Percentiles rank a stretch among this genome's conserved stretches.
These are phyloP conservation scores for Prenolepis imparis DNA, from an alignment of 2,888 invertebrate genomes.

Conservation along the genomic window DNA sequence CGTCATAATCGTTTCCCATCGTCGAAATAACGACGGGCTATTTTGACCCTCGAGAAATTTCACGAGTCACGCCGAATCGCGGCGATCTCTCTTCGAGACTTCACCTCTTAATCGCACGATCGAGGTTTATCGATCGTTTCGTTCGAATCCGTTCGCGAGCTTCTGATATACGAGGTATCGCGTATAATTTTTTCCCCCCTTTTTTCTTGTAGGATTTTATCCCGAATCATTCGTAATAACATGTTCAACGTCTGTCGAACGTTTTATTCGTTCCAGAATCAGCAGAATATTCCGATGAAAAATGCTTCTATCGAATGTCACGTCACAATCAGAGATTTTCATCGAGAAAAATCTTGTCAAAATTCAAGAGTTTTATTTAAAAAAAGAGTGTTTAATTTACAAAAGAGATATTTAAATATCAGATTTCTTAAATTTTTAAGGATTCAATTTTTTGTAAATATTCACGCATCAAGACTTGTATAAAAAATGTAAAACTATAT, in stretches of 20 bases:
- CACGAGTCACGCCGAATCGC: slow-evolving; percentile 46
- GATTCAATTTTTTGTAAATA: background rate
- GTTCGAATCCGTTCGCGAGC: background rate
- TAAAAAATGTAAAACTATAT: background rate
- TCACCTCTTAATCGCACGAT: slow-evolving; percentile 9
- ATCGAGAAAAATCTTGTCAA: background rate
- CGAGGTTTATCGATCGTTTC: slow-evolving; percentile 31
- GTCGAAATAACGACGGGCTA: slow-evolving; percentile 35
- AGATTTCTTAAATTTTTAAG: background rate
- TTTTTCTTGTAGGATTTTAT: slow-evolving; percentile 18
- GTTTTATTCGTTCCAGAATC: slow-evolving; percentile 30
- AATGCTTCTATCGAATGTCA: slow-evolving; percentile 10
- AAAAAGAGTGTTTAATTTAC: background rate
- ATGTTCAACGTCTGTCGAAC: slow-evolving; percentile 38
- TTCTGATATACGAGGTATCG: slow-evolving; percentile 2
- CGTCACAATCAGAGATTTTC: slow-evolving; percentile 1
- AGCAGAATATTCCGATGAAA: slow-evolving; percentile 27
- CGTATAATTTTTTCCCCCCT: background rate
- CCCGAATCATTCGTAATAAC: slow-evolving; percentile 18
- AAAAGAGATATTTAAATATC: background rate
- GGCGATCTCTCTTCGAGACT: slow-evolving; percentile 13
- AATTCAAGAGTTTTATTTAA: background rate
- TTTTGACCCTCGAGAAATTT: slow-evolving; percentile 35
- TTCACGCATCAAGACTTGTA: background rate
- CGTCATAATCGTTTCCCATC: slow-evolving; percentile 60